Conservation (phyloP, 2,888 invertebrate species). For the Teleogryllus oceanicus region DNA sequence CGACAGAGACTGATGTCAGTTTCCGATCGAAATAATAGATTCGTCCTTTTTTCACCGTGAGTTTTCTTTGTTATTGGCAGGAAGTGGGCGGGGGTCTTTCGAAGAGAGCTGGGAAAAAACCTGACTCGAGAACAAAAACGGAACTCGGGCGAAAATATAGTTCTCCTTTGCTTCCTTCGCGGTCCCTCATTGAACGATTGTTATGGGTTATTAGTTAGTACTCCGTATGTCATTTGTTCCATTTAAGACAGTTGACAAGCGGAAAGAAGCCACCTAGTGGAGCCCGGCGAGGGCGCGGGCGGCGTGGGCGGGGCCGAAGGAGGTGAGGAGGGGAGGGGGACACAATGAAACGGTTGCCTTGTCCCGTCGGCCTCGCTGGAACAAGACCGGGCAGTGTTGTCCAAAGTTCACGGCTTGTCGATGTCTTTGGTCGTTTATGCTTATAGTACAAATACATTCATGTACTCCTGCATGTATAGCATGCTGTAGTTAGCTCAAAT, state of each 20-base stretch:
- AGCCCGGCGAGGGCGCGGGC: background rate
- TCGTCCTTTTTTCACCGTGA: background rate
- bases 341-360: too few species aligned
- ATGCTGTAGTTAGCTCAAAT: too few species aligned
- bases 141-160: background rate
- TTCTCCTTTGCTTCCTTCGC: slow-evolving; percentile 21
- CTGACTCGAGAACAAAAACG: background rate
- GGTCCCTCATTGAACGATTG: slow-evolving; percentile 31
- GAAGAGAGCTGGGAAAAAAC: background rate
- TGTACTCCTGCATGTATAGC: too few species aligned
- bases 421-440: too few species aligned
- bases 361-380: too few species aligned
- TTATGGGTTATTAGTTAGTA: slow-evolving; percentile 35
- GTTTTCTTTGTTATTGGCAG: slow-evolving; percentile 31
- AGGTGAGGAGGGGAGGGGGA: too few species aligned
- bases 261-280: slow-evolving; percentile 27
- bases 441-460: too few species aligned
- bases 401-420: too few species aligned
- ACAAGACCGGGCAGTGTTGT: too few species aligned
- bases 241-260: slow-evolving; percentile 35
- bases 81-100: slow-evolving; percentile 28
- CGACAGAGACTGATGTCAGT: background rate
- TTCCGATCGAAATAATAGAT: slow-evolving; percentile 30
- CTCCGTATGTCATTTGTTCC: slow-evolving; percentile 35
- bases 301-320: background rate